phyloP scores from a whole-genome alignment of 1,140 invertebrate genomes.

The Papilio polytes region DNA sequence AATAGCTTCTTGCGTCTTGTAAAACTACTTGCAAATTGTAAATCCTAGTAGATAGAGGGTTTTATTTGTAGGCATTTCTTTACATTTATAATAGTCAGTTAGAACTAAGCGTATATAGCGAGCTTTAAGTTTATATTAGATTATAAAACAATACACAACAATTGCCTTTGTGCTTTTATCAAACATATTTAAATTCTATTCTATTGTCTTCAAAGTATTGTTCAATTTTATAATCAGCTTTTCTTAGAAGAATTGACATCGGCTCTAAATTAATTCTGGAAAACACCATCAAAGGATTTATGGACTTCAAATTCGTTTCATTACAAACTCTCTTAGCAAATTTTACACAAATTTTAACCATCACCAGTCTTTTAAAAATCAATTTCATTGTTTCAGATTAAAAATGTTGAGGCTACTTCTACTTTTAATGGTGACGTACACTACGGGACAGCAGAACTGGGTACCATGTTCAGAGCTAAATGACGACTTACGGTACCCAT shows the following conservation, averaged over 20 bases:
- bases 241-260: not conserved
- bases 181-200: not conserved
- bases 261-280: not conserved
- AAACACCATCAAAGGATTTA: not conserved
- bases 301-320: not conserved
- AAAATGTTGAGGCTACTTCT: constrained; percentile 65
- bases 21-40: not conserved
- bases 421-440: constrained; percentile 54
- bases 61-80: too few species aligned
- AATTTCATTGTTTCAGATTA: constrained; percentile 54
- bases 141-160: not conserved
- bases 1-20: too few species aligned
- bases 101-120: too few species aligned
- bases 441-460: constrained; percentile 75
- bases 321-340: not conserved
- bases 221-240: constrained; percentile 1
- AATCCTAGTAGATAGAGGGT: too few species aligned
- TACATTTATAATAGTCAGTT: too few species aligned
- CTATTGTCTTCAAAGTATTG: constrained; percentile 13
- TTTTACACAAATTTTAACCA: not conserved
- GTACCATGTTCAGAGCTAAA: constrained; percentile 87
- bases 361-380: not conserved
- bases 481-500: constrained; percentile 86
- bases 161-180: not conserved
- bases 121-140: not conserved